phyloP scores from a whole-genome alignment of 2,888 invertebrate genomes.

The Dynastes hyllus region DNA sequence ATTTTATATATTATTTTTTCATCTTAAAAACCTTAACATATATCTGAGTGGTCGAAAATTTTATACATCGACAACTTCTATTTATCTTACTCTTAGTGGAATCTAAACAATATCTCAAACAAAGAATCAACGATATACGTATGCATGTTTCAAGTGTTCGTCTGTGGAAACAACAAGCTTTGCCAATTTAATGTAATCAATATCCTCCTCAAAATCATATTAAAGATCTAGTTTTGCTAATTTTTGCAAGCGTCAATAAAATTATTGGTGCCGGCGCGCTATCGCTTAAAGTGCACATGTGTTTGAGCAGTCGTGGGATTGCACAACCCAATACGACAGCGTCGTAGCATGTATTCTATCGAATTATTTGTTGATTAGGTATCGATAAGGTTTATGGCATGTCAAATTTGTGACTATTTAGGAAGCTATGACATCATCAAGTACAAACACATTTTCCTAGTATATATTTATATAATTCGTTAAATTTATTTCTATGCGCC shows the following conservation, averaged over 20 bases:
- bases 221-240: not conserved
- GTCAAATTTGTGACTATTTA: not conserved
- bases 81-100: too few species aligned
- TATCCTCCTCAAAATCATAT: not conserved
- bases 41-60: too few species aligned
- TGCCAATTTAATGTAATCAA: too few species aligned
- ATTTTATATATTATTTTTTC: too few species aligned
- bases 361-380: not conserved
- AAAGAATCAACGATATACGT: too few species aligned
- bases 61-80: too few species aligned
- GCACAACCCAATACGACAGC: not conserved
- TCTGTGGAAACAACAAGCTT: too few species aligned
- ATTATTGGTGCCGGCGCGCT: not conserved
- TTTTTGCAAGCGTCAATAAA: not conserved
- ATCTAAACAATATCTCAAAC: too few species aligned
- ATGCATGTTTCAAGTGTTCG: too few species aligned
- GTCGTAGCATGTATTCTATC: not conserved
- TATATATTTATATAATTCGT: not conserved
- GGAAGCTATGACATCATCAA: constrained; percentile 1
- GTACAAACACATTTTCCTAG: not conserved
- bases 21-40: too few species aligned
- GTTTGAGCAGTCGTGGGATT: not conserved
- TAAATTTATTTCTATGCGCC: too few species aligned
- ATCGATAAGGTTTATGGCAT: not conserved
- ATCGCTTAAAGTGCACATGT: not conserved